These are phyloP conservation scores for Engraulis encrasicolus DNA, from an alignment of 2,113 vertebrate species.

Conservation along the genomic window DNA sequence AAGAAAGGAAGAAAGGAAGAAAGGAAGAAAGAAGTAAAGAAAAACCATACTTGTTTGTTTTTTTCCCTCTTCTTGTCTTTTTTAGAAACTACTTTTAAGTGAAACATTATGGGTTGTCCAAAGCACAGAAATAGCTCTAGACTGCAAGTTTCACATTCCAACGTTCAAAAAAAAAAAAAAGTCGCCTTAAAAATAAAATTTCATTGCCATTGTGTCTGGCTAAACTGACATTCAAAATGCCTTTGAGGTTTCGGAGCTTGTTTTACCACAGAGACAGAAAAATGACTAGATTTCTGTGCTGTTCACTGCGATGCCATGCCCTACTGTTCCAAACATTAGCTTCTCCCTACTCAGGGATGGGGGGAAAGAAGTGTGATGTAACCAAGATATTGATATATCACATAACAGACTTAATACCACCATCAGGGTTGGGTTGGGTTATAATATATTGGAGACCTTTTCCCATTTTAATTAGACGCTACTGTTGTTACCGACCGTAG, in stretches of 20 bases:
- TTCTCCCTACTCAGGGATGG: background rate
- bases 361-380: background rate
- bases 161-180: too few species aligned
- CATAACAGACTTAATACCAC: background rate
- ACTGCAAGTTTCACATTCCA: too few species aligned
- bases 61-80: background rate
- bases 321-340: background rate
- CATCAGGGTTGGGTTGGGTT: too few species aligned
- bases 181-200: background rate
- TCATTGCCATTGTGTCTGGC: background rate
- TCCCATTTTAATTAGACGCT: background rate
- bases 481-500: background rate
- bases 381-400: background rate
- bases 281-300: background rate
- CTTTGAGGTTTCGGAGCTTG: background rate
- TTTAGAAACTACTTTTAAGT: background rate
- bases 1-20: too few species aligned
- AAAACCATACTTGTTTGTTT: background rate
- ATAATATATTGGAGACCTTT: constrained; percentile 46
- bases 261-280: background rate
- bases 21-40: too few species aligned
- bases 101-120: background rate
- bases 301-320: background rate
- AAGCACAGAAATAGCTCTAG: background rate
- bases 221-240: background rate